Evolutionary conservation across 2,888 invertebrate genomes (phyloP).

Genomic region (Yponomeuta plumbellus): DNA sequence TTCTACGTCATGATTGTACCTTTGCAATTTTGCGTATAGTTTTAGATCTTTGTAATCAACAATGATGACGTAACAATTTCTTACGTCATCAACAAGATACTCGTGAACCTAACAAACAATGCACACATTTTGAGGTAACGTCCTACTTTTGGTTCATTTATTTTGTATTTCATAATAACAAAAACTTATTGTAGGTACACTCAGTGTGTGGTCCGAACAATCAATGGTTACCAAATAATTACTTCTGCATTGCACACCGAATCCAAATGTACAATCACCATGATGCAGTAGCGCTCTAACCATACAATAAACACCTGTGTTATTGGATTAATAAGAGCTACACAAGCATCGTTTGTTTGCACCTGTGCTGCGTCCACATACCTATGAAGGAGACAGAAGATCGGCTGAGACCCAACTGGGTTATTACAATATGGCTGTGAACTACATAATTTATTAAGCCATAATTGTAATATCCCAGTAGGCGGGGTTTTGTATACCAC

Average conservation of each 20-base stretch:
- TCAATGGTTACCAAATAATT: not conserved
- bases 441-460: no score
- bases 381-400: not conserved
- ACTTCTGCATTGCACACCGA: not conserved
- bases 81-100: no score
- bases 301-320: not conserved
- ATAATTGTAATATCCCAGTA: no score
- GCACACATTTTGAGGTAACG: no score
- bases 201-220: not conserved
- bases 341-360: not conserved
- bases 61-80: no score
- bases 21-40: no score
- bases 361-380: not conserved
- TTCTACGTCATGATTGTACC: no score
- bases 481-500: no score
- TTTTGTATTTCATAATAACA: not conserved
- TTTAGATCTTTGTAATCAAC: no score
- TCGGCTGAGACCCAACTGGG: not conserved
- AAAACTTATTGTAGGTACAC: not conserved
- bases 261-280: not conserved
- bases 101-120: no score
- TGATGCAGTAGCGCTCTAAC: not conserved
- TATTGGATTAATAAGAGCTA: not conserved
- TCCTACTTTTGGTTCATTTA: no score
- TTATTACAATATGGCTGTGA: no score